Percentiles rank a stretch among this genome's conserved stretches.
Evolutionary conservation across 2,113 vertebrate genomes (phyloP).

Genomic region (Ancistrus triradiatus): DNA sequence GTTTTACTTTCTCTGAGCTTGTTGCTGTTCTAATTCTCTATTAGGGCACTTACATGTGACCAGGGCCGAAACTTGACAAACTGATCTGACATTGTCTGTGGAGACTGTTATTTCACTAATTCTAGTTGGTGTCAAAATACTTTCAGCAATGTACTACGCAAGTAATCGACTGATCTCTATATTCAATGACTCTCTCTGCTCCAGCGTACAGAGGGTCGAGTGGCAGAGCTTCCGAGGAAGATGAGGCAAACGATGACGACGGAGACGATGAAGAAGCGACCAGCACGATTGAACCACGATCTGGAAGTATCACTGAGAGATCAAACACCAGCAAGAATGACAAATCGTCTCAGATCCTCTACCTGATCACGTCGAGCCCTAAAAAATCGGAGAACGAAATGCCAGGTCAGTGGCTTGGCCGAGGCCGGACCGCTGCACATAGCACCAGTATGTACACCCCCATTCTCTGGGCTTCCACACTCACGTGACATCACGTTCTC

Average conservation of each 20-base stretch:
- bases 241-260: constrained; percentile 58
- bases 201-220: constrained; percentile 73
- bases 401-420: constrained; percentile 83
- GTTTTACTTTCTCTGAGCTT: too few relatives aligned
- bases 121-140: too few relatives aligned
- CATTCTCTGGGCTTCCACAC: too few relatives aligned
- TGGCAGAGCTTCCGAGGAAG: constrained; percentile 47
- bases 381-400: constrained; percentile 78
- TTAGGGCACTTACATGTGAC: too few relatives aligned
- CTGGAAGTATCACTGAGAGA: constrained; percentile 73
- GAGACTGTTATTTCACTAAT: too few relatives aligned
- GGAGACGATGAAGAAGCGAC: constrained; percentile 57
- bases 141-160: too few relatives aligned
- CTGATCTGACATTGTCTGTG: too few relatives aligned
- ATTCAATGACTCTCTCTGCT: constrained; percentile 27
- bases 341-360: constrained; percentile 83
- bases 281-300: constrained; percentile 65
- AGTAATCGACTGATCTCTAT: too few relatives aligned
- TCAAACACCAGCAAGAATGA: constrained; percentile 77
- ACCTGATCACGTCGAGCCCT: constrained; percentile 92
- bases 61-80: too few relatives aligned
- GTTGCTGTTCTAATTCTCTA: too few relatives aligned
- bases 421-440: constrained; percentile 59
- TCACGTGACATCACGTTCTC: too few relatives aligned
- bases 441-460: constrained; percentile 64